Conservation (phyloP, 1,140 invertebrate genomes). For the Drosophila malerkotliana region DNA sequence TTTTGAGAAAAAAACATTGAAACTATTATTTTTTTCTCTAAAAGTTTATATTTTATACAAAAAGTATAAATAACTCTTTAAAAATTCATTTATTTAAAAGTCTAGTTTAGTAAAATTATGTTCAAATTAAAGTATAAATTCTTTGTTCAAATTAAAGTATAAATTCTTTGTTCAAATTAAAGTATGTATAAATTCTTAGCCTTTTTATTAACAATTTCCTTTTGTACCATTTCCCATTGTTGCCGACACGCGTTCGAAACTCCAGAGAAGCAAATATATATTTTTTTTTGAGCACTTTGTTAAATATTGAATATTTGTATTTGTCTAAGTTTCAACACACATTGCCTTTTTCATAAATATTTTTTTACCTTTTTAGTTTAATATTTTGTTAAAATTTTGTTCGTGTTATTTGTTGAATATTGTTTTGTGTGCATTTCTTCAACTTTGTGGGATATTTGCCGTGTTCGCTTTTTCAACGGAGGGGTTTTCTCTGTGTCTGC, state of each 20-base stretch:
- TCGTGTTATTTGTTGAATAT: constrained; percentile 44
- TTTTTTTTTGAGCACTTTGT: constrained; percentile 9
- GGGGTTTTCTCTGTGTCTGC: constrained; percentile 25
- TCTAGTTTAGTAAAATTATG: too few species aligned
- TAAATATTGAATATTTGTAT: constrained; percentile 44
- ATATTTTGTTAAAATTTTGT: constrained; percentile 37
- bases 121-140: too few species aligned
- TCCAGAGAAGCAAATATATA: neutral
- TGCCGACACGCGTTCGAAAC: constrained; percentile 11
- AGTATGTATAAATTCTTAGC: too few species aligned
- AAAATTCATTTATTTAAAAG: too few species aligned
- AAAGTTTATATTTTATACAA: neutral
- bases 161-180: too few species aligned
- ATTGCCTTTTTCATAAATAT: constrained; percentile 6
- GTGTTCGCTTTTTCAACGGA: constrained; percentile 22
- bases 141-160: too few species aligned
- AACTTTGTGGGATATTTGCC: constrained; percentile 25
- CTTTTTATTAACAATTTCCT: neutral
- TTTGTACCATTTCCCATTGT: neutral
- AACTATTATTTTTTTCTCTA: neutral
- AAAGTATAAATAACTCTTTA: too few species aligned
- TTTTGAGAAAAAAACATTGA: constrained; percentile 42
- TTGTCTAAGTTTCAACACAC: constrained; percentile 41
- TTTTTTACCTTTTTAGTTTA: constrained; percentile 16
- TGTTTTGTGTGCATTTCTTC: constrained; percentile 36